Conservation (phyloP, 2,888 invertebrate species). For the Pandemis corylana region DNA sequence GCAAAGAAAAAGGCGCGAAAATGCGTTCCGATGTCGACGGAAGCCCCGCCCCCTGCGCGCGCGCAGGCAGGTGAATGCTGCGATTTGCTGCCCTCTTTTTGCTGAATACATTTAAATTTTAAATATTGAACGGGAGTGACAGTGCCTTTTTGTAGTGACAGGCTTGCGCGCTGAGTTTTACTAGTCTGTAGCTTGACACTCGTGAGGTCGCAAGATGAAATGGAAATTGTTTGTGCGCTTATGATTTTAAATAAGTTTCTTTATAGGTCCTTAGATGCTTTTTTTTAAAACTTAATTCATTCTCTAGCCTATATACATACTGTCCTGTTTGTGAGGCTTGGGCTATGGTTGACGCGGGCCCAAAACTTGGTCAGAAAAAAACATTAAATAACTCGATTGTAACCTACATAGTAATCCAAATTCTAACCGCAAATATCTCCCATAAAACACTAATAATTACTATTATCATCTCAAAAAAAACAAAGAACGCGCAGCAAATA, state of each 20-base stretch:
- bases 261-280: too few species aligned
- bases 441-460: constrained; percentile 35
- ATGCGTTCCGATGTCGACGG: constrained; percentile 64
- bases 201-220: neutral
- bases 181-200: neutral
- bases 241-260: too few species aligned
- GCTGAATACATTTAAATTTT: constrained; percentile 69
- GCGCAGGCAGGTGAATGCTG: constrained; percentile 82
- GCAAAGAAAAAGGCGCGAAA: constrained; percentile 76
- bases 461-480: constrained; percentile 52
- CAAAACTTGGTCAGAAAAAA: neutral
- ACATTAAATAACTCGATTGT: neutral
- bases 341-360: too few species aligned
- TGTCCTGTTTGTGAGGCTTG: too few species aligned
- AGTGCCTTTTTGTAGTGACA: constrained; percentile 46
- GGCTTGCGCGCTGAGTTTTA: neutral
- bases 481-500: constrained; percentile 61
- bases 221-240: too few species aligned
- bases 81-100: constrained; percentile 73
- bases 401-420: neutral
- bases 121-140: constrained; percentile 78
- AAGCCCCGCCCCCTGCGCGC: constrained; percentile 76
- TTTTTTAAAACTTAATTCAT: too few species aligned
- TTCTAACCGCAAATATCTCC: constrained; percentile 1
- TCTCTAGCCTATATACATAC: too few species aligned